phyloP scores from a whole-genome alignment of 1,140 invertebrate species.

The Stegodyphus mimosarum region DNA sequence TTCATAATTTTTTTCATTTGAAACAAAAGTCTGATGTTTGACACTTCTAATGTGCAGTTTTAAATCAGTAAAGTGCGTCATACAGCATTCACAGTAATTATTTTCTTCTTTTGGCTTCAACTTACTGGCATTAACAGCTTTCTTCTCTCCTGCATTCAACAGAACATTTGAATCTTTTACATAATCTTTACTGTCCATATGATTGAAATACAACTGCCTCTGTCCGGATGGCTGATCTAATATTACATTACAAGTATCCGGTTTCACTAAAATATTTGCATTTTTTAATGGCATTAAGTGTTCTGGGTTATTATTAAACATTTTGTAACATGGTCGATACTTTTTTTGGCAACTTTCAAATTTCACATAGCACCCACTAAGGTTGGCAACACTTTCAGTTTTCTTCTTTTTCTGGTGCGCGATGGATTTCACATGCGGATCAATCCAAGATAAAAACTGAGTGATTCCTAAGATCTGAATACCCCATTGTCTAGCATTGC shows the following conservation, averaged over 20 bases:
- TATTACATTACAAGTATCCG: constrained; percentile 37
- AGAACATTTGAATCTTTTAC: background rate
- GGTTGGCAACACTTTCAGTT: constrained; percentile 19
- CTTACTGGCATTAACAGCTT: background rate
- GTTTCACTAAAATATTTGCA: constrained; percentile 21
- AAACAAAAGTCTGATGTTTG: constrained; percentile 50
- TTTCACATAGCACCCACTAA: constrained; percentile 37
- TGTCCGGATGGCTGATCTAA: constrained; percentile 13
- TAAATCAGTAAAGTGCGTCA: constrained; percentile 34
- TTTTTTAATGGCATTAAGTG: constrained; percentile 36
- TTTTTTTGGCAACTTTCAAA: constrained; percentile 40
- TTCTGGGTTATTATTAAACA: constrained; percentile 35
- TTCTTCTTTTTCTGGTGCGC: background rate
- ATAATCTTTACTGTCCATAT: constrained; percentile 1
- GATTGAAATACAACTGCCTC: constrained; percentile 22
- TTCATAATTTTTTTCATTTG: constrained; percentile 55
- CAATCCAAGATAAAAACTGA: constrained; percentile 29
- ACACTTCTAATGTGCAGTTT: constrained; percentile 41
- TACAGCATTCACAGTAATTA: constrained; percentile 55
- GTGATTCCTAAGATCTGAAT: constrained; percentile 19
- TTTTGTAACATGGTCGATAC: constrained; percentile 45
- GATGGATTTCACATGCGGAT: constrained; percentile 15
- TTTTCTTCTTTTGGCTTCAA: constrained; percentile 46
- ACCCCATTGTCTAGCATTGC: constrained; percentile 26
- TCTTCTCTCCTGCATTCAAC: constrained; percentile 19